These are phyloP conservation scores for Apodemus agrarius DNA, from an alignment of 2,797 vertebrate genomes.

Conservation along the genomic window DNA sequence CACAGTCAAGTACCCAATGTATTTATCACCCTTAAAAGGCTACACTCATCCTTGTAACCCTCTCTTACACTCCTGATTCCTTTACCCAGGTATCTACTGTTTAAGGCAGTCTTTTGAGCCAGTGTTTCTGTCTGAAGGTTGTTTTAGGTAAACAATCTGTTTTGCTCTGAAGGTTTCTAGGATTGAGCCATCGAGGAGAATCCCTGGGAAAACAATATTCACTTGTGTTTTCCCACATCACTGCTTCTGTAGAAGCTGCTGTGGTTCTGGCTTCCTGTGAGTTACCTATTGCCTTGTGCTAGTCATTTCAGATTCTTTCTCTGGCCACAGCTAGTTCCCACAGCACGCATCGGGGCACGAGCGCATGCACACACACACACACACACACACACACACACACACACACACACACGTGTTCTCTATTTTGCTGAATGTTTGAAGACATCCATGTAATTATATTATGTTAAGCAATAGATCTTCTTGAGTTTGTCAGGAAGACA, in stretches of 20 bases:
- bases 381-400: neutral
- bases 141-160: neutral
- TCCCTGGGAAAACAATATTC: neutral
- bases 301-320: neutral
- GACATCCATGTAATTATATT: conserved; percentile 32
- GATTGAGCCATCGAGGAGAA: neutral
- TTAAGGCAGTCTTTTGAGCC: neutral
- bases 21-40: neutral
- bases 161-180: conserved; percentile 9
- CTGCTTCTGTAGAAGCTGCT: neutral
- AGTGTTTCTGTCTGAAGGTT: neutral
- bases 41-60: neutral
- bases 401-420: neutral
- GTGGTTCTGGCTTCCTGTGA: neutral
- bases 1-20: neutral
- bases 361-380: no score
- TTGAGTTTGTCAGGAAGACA: conserved; percentile 57
- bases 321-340: neutral
- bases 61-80: neutral
- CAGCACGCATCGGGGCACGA: no score
- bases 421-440: neutral
- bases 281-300: neutral
- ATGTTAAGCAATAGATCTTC: conserved; percentile 11
- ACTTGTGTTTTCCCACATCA: neutral
- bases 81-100: neutral